Conservation (phyloP, 1,140 invertebrate genomes). For the Gonatopus flavifemur region DNA sequence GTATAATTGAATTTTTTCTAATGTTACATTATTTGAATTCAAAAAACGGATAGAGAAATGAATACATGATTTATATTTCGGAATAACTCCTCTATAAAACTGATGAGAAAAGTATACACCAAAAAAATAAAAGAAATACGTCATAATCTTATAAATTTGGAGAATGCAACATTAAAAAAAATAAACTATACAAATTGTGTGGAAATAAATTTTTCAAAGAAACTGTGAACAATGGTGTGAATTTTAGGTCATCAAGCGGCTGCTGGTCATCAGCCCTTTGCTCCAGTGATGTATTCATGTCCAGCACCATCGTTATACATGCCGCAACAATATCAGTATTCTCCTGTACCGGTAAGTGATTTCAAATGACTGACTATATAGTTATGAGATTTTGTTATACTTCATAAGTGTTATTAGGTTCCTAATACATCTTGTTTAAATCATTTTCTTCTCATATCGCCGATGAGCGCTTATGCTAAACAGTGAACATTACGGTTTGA, state of each 20-base stretch:
- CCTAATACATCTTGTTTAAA: slow-evolving; percentile 14
- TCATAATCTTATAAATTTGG: too few relatives aligned
- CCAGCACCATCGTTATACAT: slow-evolving; percentile 54
- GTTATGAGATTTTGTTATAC: slow-evolving; percentile 6
- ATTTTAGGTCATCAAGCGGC: slow-evolving; percentile 50
- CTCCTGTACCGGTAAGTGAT: slow-evolving; percentile 54
- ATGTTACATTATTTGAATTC: too few relatives aligned
- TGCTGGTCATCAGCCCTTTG: slow-evolving; percentile 50
- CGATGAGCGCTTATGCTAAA: slow-evolving; percentile 32
- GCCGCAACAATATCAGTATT: slow-evolving; percentile 56
- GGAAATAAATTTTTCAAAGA: too few relatives aligned
- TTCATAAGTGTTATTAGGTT: too few relatives aligned
- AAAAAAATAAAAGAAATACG: too few relatives aligned
- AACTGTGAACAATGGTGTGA: neutral
- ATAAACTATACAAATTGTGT: too few relatives aligned
- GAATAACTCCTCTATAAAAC: too few relatives aligned
- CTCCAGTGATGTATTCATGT: slow-evolving; percentile 54
- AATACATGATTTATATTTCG: too few relatives aligned
- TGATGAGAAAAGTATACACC: too few relatives aligned
- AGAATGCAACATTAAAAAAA: too few relatives aligned
- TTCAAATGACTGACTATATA: neutral
- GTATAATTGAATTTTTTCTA: neutral
- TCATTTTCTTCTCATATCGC: neutral
- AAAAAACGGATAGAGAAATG: too few relatives aligned
- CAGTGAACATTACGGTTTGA: slow-evolving; percentile 50